phyloP scores from a whole-genome alignment of 1,140 invertebrate genomes.

The Nomia melanderi region DNA sequence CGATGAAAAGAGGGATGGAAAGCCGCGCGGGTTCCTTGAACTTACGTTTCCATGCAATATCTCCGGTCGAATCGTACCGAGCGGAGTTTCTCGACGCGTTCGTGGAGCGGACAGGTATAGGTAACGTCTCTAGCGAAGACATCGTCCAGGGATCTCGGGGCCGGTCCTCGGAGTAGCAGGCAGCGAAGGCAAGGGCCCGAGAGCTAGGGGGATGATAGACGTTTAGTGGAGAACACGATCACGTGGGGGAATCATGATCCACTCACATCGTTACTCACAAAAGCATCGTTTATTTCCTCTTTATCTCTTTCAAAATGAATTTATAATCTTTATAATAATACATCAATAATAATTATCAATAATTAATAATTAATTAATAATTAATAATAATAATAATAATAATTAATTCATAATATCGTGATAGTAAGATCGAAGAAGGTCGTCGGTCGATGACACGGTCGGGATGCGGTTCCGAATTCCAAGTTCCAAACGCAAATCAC shows the following conservation, averaged over 20 bases:
- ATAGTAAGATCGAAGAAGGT: conserved; percentile 73
- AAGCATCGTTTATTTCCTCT: conserved; percentile 81
- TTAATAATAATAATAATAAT: conserved; percentile 73
- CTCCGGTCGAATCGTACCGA: background rate
- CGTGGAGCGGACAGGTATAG: no score
- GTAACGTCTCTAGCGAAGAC: background rate
- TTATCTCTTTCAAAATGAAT: conserved; percentile 79
- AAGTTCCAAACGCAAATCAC: conserved; percentile 72
- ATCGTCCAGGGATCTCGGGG: background rate
- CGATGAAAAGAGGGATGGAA: background rate
- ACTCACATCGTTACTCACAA: conserved; percentile 77
- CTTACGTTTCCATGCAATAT: background rate
- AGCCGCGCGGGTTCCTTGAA: background rate
- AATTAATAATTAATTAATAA: conserved; percentile 71
- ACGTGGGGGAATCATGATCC: conserved; percentile 13
- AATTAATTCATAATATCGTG: conserved; percentile 75
- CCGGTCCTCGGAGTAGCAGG: conserved; percentile 4
- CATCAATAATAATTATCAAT: conserved; percentile 77
- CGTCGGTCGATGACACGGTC: conserved; percentile 69
- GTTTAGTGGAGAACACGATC: conserved; percentile 76
- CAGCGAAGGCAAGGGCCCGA: conserved; percentile 19
- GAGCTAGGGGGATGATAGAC: conserved; percentile 67
- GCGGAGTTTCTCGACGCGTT: no score
- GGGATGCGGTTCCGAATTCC: conserved; percentile 60
- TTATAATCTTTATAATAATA: conserved; percentile 81